A percentile compares a stretch with the other conserved stretches of the same genome.
Conservation (phyloP, 1,140 invertebrate genomes). For the Listronotus bonariensis region DNA sequence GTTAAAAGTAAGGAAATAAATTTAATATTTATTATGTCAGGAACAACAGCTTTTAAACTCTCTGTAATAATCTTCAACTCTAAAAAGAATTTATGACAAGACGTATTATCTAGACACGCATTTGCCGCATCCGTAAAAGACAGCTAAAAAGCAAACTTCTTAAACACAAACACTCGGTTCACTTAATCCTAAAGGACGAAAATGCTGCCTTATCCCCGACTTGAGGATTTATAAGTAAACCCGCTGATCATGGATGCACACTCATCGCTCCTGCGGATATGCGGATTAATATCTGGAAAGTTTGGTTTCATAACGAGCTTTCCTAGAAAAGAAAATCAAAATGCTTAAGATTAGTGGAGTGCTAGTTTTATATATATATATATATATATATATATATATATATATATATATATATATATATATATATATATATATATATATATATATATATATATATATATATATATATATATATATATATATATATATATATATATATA, state of each 20-base stretch:
- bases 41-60: not conserved
- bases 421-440: not conserved
- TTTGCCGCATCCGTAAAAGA: not conserved
- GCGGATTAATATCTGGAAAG: conserved; percentile 26
- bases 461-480: conserved; percentile 17
- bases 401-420: conserved; percentile 1
- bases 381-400: conserved; percentile 11
- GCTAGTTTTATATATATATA: conserved; percentile 1
- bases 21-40: too few relatives aligned
- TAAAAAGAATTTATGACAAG: conserved; percentile 1
- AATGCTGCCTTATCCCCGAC: conserved; percentile 17
- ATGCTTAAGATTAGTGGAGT: not conserved
- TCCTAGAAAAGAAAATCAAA: too few relatives aligned
- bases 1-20: too few relatives aligned
- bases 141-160: conserved; percentile 15
- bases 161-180: conserved; percentile 8
- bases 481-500: conserved; percentile 21
- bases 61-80: not conserved
- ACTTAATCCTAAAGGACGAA: conserved; percentile 19
- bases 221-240: conserved; percentile 21
- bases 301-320: too few relatives aligned
- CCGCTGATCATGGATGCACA: conserved; percentile 25
- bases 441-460: not conserved
- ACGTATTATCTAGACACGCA: conserved; percentile 9
- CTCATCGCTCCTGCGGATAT: conserved; percentile 22